phyloP scores from a whole-genome alignment of 2,113 vertebrate genomes.

The Xyrauchen texanus region DNA sequence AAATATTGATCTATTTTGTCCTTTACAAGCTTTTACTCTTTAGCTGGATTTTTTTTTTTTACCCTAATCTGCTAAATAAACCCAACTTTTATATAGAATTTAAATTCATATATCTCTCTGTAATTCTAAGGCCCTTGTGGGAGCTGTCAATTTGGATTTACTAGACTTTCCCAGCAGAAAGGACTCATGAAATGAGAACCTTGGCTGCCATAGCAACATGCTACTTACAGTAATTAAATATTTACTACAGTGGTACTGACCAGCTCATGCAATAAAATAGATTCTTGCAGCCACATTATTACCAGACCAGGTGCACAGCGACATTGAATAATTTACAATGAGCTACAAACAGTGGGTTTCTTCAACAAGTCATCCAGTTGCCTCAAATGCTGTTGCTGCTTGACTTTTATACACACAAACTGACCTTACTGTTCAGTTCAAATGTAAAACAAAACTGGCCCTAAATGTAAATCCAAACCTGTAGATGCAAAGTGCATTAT shows the following conservation, averaged over 20 bases:
- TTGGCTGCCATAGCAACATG: constrained; percentile 46
- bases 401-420: neutral
- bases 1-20: too few relatives aligned
- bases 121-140: neutral
- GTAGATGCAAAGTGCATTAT: neutral
- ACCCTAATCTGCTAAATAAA: too few relatives aligned
- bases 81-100: too few relatives aligned
- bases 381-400: neutral
- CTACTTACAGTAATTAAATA: constrained; percentile 46
- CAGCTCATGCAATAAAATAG: constrained; percentile 20
- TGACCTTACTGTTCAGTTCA: neutral
- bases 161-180: constrained; percentile 22
- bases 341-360: too few relatives aligned
- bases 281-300: neutral
- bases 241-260: constrained; percentile 39
- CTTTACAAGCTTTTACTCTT: too few relatives aligned
- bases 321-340: neutral
- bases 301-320: constrained; percentile 10
- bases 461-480: neutral
- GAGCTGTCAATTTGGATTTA: constrained; percentile 43
- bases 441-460: neutral
- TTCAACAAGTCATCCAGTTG: neutral
- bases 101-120: too few relatives aligned
- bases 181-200: neutral
- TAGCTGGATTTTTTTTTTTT: too few relatives aligned